Percentiles rank a stretch among this genome's conserved stretches.
Conservation (phyloP, 2,888 invertebrate genomes). For the Dyspetes luteomarginatus region DNA sequence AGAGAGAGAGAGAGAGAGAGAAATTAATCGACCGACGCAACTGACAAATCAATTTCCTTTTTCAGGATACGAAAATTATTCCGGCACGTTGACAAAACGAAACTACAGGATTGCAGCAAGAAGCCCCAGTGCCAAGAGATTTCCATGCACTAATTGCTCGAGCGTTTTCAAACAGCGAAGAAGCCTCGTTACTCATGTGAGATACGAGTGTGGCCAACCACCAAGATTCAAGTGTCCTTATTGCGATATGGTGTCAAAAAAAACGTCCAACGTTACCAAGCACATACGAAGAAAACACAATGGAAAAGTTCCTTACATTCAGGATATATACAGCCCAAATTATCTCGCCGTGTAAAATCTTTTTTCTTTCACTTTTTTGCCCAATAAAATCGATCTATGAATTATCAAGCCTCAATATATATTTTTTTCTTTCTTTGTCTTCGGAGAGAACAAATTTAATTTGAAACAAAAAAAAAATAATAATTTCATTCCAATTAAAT, state of each 20-base stretch:
- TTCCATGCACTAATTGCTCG: slow-evolving; percentile 76
- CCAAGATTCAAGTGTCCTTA: slow-evolving; percentile 81
- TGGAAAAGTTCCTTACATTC: slow-evolving; percentile 70
- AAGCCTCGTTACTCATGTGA: slow-evolving; percentile 74
- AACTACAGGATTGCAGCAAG: slow-evolving; percentile 9
- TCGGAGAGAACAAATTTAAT: neutral
- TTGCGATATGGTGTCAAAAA: slow-evolving; percentile 77
- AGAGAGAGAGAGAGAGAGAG: neutral
- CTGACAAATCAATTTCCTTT: slow-evolving; percentile 61
- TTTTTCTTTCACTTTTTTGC: neutral
- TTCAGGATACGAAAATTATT: slow-evolving; percentile 64
- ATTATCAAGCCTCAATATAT: too few species aligned
- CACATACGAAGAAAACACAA: slow-evolving; percentile 75
- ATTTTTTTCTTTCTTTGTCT: too few species aligned
- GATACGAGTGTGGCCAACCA: slow-evolving; percentile 80
- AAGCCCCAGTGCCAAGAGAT: slow-evolving; percentile 38
- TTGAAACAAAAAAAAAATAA: too few species aligned
- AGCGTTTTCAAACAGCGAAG: slow-evolving; percentile 74
- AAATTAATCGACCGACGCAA: slow-evolving; percentile 15
- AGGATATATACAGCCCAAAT: neutral
- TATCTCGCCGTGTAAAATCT: slow-evolving; percentile 14
- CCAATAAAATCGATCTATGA: neutral
- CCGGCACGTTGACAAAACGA: neutral
- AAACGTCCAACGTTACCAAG: slow-evolving; percentile 76
- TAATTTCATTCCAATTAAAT: too few species aligned